A percentile compares a stretch with the other conserved stretches of the same genome.
Conservation (phyloP, 2,113 vertebrate genomes). For the Dipodomys spectabilis region DNA sequence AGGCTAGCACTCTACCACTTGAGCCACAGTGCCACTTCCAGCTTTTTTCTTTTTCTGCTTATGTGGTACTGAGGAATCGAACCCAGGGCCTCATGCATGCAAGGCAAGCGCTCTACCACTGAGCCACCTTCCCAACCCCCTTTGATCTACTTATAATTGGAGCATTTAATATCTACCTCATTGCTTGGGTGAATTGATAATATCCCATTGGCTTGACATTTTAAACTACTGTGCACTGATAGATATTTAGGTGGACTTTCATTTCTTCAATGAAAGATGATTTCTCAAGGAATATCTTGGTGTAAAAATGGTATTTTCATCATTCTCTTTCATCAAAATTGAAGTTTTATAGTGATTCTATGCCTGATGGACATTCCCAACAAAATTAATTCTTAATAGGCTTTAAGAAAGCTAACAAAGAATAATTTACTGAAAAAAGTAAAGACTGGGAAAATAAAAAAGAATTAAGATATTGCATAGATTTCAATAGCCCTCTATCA, state of each 20-base stretch:
- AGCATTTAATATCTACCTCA: too few relatives aligned
- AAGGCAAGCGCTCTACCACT: too few relatives aligned
- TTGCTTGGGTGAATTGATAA: background rate
- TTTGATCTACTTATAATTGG: too few relatives aligned
- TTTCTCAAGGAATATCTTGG: background rate
- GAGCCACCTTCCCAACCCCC: too few relatives aligned
- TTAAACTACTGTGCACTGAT: background rate
- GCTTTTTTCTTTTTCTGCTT: too few relatives aligned
- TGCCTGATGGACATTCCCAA: background rate
- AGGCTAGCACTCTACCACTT: too few relatives aligned
- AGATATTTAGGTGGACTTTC: background rate
- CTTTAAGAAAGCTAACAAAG: background rate
- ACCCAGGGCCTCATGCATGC: too few relatives aligned
- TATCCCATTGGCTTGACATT: background rate
- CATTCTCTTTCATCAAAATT: conserved; percentile 4
- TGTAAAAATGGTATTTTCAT: background rate
- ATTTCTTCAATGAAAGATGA: background rate
- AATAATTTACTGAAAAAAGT: background rate
- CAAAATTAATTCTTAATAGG: background rate
- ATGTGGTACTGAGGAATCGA: too few relatives aligned
- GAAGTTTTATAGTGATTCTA: background rate
- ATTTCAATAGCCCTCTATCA: background rate
- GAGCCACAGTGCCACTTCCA: too few relatives aligned
- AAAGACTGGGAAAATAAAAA: background rate
- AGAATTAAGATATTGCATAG: background rate